A percentile compares a stretch with the other conserved stretches of the same genome.
phyloP scores from a whole-genome alignment of 1,140 invertebrate genomes.

The Heliconius hewitsoni region DNA sequence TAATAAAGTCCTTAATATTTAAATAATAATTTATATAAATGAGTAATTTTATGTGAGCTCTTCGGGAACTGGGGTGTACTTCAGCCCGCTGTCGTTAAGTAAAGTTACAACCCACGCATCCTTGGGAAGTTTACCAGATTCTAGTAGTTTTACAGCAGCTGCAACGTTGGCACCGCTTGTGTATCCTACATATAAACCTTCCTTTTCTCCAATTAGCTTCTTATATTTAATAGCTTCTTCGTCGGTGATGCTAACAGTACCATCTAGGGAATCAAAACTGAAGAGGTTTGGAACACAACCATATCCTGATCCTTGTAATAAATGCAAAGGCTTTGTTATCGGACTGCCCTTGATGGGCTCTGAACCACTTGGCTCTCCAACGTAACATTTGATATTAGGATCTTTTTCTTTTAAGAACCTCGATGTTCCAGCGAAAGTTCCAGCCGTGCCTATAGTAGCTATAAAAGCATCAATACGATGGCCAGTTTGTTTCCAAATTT shows the following conservation, averaged over 20 bases:
- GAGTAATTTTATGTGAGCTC: constrained; percentile 24
- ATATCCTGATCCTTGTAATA: constrained; percentile 72
- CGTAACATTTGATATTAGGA: constrained; percentile 55
- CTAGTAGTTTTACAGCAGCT: constrained; percentile 64
- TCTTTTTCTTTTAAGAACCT: constrained; percentile 70
- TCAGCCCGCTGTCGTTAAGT: constrained; percentile 67
- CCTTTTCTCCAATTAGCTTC: constrained; percentile 64
- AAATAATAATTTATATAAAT: not conserved
- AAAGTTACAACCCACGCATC: constrained; percentile 70
- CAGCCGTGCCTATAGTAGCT: constrained; percentile 67
- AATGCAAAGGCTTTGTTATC: constrained; percentile 69
- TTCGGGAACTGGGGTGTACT: constrained; percentile 51
- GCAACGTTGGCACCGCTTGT: constrained; percentile 71
- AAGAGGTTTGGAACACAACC: constrained; percentile 69
- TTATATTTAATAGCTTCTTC: constrained; percentile 66
- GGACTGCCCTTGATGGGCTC: constrained; percentile 63
- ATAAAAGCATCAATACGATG: constrained; percentile 68
- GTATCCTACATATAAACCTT: constrained; percentile 70
- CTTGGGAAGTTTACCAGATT: constrained; percentile 59
- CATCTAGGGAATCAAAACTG: constrained; percentile 62
- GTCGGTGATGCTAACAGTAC: constrained; percentile 59
- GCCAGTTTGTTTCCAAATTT: constrained; percentile 73
- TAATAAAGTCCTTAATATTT: not conserved
- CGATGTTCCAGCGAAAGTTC: constrained; percentile 64
- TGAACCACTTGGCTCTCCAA: constrained; percentile 65